Base-by-base conservation (phyloP, 2,113 vertebrate species). In the Echinops telfairi region DNA sequence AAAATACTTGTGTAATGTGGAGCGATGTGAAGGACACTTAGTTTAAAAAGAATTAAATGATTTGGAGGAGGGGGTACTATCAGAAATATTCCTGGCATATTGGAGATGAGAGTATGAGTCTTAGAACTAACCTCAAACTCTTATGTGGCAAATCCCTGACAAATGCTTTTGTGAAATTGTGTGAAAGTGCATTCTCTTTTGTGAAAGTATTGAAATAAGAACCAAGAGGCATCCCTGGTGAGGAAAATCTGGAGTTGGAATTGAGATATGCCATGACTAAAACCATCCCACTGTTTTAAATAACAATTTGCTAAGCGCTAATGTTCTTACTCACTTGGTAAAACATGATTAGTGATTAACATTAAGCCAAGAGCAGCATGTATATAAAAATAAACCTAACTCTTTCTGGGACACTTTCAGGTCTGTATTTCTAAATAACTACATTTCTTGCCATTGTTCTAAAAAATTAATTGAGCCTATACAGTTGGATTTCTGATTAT, bases 361-460 rank as follows among this genome's bases (percentile, higher is more conserved):
- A 16, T 62, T 86, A 92, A 94, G 15, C 3, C 62, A 60, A 60
- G 29, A 38, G 82, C 17, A 19, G 36, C 16, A 73, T 31, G 83
- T 80, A 91, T 0, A 33, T 36, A 10, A 58, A 89, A 95, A 68
- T 91, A 79, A 94, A 78, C n/a, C 75, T 93, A 79, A 62, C 36
- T 64, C 23, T 81, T 66, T n/a, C 6, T 12, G 43, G 15, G 15
- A 64, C 57, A 62, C 47, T 64, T 94, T 90, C 82, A 57, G 53
- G 53, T 68, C n/a, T 38, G 10, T 33, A 40, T 84, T 91, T 95
- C 60, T 90, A 57, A 85, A 81, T 40, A 80, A 16, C n/a, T 94
- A 89, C 81, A 27, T 94, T 92, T 11, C 15, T 92, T 92, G 43
- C 20, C 60, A 93, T 75, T 90, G 43, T 90, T 83, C 68, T 62